Base-by-base conservation (phyloP, 2,888 invertebrate genomes). In the Aspidapion aeneum region DNA sequence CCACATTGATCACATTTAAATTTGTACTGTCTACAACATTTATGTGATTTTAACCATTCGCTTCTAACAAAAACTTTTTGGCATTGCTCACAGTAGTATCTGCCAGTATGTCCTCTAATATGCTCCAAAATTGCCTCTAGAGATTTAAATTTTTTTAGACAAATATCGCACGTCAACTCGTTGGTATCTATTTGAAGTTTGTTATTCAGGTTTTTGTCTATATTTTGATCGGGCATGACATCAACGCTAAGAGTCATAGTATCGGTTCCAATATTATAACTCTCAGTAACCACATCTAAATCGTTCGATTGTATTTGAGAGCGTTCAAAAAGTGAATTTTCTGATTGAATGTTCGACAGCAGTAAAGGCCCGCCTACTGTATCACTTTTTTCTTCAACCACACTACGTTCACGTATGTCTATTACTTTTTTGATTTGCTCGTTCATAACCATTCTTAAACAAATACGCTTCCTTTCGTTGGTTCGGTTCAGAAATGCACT, bases 101-200 rank as follows among this genome's bases (percentile, higher is more conserved):
- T 80, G 1, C 82, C 83, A 2, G 82, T 81, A 69, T 86, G 85
- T 61, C 79, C 79, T 21, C 79, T 78, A 68, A 85, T 77, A 72
- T 86, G 86, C n/a, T 68, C 62, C 20, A 75, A 63, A 2, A 78
- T 64, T 18, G 67, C 64, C 57, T 63, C 68, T 54, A 70, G 57
- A 65, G 74, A 76, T 1, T 68, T 63, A 67, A 78, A 79, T 17
- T 66, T 70, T 62, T 73, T 77, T 58, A 75, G 66, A 66, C 79
- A 79, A 63, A 79, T 74, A 71, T 79, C 79, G 67, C 79, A 79
- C 17, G 75, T 66, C 57, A 74, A 70, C 61, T 74, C 58, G 48
- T 35, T 12, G 12, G 35, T 35, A 35, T 35, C 35, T 35, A 7
- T 3, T 12, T 3, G 35, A 35, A 35, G 35, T 35, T 35, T 35